These are phyloP conservation scores for Apistogramma diplotaenia DNA, from an alignment of 2,113 vertebrate species.

Conservation along the genomic window DNA sequence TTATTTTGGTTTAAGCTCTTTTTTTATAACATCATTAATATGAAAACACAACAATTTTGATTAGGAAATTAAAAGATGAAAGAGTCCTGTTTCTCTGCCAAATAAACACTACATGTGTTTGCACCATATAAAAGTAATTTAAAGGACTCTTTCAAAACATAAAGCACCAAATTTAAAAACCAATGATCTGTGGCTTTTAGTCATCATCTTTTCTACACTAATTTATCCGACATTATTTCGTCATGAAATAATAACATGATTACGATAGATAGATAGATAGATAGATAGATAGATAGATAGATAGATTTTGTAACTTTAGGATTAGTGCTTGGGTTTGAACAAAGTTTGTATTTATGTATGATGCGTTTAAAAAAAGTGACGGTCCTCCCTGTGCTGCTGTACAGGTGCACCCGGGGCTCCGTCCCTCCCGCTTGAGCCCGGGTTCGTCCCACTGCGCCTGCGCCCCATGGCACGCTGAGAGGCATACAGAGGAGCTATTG, in stretches of 20 bases:
- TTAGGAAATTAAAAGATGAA: too few species aligned
- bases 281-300: too few species aligned
- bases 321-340: not conserved
- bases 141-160: not conserved
- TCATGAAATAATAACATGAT: too few species aligned
- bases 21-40: too few species aligned
- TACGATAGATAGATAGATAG: too few species aligned
- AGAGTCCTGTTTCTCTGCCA: not conserved
- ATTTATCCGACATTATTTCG: not conserved
- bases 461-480: constrained; percentile 45
- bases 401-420: constrained; percentile 60
- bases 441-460: constrained; percentile 67
- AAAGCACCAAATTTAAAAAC: too few species aligned
- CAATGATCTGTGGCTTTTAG: too few species aligned
- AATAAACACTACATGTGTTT: not conserved
- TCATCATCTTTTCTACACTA: too few species aligned
- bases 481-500: constrained; percentile 71
- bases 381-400: not conserved
- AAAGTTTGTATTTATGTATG: not conserved
- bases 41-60: too few species aligned
- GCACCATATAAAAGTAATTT: not conserved
- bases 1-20: too few species aligned
- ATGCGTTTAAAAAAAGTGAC: not conserved
- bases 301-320: not conserved
- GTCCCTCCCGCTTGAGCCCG: not conserved